phyloP scores from a whole-genome alignment of 1,140 invertebrate genomes.

The Lerema accius region DNA sequence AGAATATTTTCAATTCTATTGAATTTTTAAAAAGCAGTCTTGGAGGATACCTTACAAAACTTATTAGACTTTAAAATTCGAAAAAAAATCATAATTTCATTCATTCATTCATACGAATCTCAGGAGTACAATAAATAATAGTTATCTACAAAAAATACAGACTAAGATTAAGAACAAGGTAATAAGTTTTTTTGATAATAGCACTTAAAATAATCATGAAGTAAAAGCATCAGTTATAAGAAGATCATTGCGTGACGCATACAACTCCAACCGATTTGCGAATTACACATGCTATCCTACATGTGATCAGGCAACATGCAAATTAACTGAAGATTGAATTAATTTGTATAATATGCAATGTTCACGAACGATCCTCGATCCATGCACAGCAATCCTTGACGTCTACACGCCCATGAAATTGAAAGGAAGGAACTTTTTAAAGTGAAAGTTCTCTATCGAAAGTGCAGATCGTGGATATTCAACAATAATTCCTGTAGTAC shows the following conservation, averaged over 20 bases:
- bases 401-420: not conserved
- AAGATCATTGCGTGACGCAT: not conserved
- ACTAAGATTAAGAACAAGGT: too few relatives aligned
- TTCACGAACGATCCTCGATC: not conserved
- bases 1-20: too few relatives aligned
- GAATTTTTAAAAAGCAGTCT: too few relatives aligned
- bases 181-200: not conserved
- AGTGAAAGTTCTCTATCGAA: too few relatives aligned
- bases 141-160: too few relatives aligned
- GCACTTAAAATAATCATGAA: not conserved
- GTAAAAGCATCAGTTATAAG: not conserved
- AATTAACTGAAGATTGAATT: slow-evolving; percentile 1
- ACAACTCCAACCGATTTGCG: not conserved
- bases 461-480: too few relatives aligned
- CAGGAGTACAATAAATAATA: too few relatives aligned
- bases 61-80: too few relatives aligned
- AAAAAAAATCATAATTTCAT: too few relatives aligned
- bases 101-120: too few relatives aligned
- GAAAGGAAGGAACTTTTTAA: not conserved
- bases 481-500: too few relatives aligned
- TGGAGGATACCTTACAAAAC: too few relatives aligned
- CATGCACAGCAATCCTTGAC: not conserved
- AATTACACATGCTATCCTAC: slow-evolving; percentile 1
- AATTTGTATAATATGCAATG: not conserved
- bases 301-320: not conserved